phyloP scores from a whole-genome alignment of 2,797 vertebrate genomes.

The Arctocebus calabarensis region DNA sequence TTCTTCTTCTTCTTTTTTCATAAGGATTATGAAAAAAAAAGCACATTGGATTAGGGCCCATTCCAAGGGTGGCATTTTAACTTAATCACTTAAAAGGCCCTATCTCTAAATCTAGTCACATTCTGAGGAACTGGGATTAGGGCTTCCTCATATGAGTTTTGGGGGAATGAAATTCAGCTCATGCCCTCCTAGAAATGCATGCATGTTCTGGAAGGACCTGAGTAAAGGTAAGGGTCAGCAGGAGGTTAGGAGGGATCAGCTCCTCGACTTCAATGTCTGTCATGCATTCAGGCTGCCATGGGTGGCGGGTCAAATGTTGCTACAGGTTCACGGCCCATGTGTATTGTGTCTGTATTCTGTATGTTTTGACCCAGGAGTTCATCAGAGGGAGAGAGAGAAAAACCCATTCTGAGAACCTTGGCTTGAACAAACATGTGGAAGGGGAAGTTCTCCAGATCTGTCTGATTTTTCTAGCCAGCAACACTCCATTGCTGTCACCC shows the following conservation, averaged over 20 bases:
- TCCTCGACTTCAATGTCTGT: neutral
- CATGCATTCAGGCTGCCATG: fast-evolving
- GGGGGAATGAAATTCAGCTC: neutral
- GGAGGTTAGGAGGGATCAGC: neutral
- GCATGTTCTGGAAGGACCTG: neutral
- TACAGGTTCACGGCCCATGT: fast-evolving
- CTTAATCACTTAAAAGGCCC: neutral
- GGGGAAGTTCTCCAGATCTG: fast-evolving
- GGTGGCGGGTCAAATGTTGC: fast-evolving
- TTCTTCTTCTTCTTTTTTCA: neutral
- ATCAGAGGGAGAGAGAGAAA: neutral
- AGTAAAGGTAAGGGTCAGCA: neutral
- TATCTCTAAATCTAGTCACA: neutral
- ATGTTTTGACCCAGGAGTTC: neutral
- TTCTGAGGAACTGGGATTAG: neutral
- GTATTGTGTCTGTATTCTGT: fast-evolving
- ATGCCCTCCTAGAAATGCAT: neutral
- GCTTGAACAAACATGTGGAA: neutral
- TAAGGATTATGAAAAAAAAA: neutral
- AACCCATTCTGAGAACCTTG: neutral
- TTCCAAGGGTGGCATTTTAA: neutral
- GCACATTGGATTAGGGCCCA: neutral
- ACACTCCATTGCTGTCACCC: neutral
- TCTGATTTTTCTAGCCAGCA: no score
- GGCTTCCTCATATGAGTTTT: neutral